These are phyloP conservation scores for Archips xylosteana DNA, from an alignment of 2,888 invertebrate species.

Conservation along the genomic window DNA sequence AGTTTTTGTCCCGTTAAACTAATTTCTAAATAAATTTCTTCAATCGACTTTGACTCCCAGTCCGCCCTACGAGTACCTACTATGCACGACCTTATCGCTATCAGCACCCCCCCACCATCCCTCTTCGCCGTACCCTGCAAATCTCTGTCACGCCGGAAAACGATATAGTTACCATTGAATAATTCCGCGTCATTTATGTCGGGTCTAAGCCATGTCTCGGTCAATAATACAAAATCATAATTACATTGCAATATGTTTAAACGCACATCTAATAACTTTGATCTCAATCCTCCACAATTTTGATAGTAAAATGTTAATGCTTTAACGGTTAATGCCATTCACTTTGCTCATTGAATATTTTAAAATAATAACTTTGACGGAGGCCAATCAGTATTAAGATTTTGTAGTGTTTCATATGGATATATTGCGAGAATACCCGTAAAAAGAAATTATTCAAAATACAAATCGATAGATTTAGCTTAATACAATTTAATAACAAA, in stretches of 20 bases:
- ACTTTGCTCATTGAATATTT: too few relatives aligned
- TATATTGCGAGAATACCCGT: too few relatives aligned
- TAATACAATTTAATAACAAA: too few relatives aligned
- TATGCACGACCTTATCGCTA: neutral
- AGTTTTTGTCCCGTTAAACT: neutral
- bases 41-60: conserved; percentile 4
- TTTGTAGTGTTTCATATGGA: too few relatives aligned
- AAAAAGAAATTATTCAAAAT: too few relatives aligned
- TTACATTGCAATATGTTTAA: conserved; percentile 25
- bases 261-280: conserved; percentile 23
- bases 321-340: neutral
- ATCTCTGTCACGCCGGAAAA: conserved; percentile 36
- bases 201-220: conserved; percentile 38
- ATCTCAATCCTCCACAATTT: conserved; percentile 40
- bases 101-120: conserved; percentile 37
- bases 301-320: conserved; percentile 30
- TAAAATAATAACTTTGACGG: too few relatives aligned
- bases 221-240: conserved; percentile 37
- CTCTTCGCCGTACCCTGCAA: too few relatives aligned
- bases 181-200: conserved; percentile 31
- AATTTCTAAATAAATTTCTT: conserved; percentile 8
- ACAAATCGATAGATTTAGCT: too few relatives aligned
- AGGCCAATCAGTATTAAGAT: too few relatives aligned
- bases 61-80: neutral
- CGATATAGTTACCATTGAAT: conserved; percentile 29